Evolutionary conservation across 2,888 invertebrate species (phyloP), one percentile per base, ranked within the genome.

Genomic region (Mellilla xanthometata): DNA sequence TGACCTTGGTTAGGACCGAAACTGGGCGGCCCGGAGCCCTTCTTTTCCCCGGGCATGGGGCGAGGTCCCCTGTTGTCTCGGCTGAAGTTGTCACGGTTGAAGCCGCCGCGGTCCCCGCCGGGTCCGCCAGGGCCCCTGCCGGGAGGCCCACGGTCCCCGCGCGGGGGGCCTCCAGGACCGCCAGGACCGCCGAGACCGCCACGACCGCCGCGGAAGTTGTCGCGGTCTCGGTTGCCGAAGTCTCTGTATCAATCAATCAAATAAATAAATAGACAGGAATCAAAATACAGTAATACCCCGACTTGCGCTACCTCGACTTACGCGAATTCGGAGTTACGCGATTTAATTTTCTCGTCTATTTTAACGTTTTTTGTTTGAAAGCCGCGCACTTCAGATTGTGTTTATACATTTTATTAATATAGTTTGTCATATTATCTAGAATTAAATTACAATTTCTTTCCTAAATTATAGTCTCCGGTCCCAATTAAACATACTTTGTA

Each of bases 121-220:
- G 58, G 54, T 10, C n/a, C n/a, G n/a, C n/a, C n/a, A n/a, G 47
- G 54, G 1, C 59, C 34, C 26, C 62, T 62, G 11, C 58, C 72
- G n/a, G 67, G 60, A 8, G 57, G 60, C 9, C 58, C 58, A 15
- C 58, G 60, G 23, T 49, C 60, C 0, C 60, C 60, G 5, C 60
- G 58, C 13, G 52, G 49, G 19, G 38, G 44, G 0, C 53, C 54
- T 2, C 52, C 53, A 2, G 48, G 49, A 1, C 46, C 55, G 2
- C 60, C 58, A 3, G 51, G 54, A 24, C 61, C n/a, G n/a, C n/a
- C n/a, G n/a, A n/a, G n/a, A n/a, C n/a, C 59, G 2, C 62, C 66
- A 2, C 68, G 63, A 0, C 72, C 73, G 4, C 79, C 77, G 45
- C 76, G 72, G 67, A 70, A 73, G 11, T 64, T 62, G 47, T 72